Evolutionary conservation across 2,888 invertebrate species (phyloP), one percentile per base, ranked within the genome.

Genomic region (Drosophila eohydei): DNA sequence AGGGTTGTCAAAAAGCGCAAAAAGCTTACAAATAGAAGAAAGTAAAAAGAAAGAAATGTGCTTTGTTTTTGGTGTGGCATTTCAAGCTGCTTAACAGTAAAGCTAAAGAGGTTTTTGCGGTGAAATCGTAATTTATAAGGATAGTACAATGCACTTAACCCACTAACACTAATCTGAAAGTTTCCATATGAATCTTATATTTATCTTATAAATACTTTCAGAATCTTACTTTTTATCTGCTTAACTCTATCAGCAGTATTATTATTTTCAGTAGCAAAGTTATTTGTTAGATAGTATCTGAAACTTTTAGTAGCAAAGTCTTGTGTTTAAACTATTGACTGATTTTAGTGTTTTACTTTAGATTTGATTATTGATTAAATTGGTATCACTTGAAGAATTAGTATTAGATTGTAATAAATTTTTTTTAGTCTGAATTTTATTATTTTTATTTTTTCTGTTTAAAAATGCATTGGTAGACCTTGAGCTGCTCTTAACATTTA

Each of bases 1-100:
- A 78, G 64, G 64, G 70, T 78, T 82, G 71, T 63, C 81, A 81
- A 70, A 70, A 44, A 40, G 63, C 62, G 26, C 52, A 51, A 56
- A 55, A 12, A 63, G 21, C 57, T 57, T 57, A 34, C 16, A 21
- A 40, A 46, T 28, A 12, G n/a, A 21, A 21, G 4, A 4, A 4
- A 9, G 21, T 21, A 64, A 69, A 21, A 40, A 26, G 5, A 32
- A 41, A 30, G 30, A 40, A 30, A 26, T 21, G 16, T 48, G 9
- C 2, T 9, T 12, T 26, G 2, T 38, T 50, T 16, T 4, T 32
- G 28, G 7, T 5, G 9, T 30, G 9, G n/a, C 16, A 3, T n/a
- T 40, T 28, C n/a, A 3, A 41, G 32, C 32, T 21, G 32, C 21
- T 21, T 43, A 43, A 21, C 32, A 14, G 3, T 7, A 38, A 43